These are phyloP conservation scores for Oryctolagus cuniculus DNA, from an alignment of 2,113 vertebrate species.

Conservation along the genomic window DNA sequence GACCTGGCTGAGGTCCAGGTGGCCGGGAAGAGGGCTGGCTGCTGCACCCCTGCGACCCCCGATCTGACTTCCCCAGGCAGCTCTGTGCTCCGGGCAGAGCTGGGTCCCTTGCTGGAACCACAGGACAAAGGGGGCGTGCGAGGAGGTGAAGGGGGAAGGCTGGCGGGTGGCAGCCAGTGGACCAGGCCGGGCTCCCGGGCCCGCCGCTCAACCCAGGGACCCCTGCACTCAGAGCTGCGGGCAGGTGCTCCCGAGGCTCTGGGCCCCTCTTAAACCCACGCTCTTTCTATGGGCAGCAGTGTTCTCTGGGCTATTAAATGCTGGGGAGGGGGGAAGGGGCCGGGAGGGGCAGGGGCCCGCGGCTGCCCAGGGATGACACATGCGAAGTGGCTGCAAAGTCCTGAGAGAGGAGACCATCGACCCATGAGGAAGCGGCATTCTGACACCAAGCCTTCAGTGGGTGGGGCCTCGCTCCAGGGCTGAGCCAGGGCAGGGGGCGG, in stretches of 20 bases:
- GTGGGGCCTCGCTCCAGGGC: not conserved
- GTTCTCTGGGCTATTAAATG: not conserved
- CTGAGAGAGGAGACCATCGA: not conserved
- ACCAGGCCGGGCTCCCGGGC: too few relatives aligned
- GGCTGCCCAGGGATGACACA: accelerated
- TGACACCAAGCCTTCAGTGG: not conserved
- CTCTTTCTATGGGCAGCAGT: not conserved
- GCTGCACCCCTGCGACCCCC: not conserved
- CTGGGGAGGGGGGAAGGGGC: not conserved
- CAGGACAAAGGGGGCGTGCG: not conserved
- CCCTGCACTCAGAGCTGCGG: accelerated
- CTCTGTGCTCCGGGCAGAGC: not conserved
- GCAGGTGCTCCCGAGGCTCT: not conserved
- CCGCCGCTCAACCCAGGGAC: accelerated
- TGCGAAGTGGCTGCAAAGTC: not conserved
- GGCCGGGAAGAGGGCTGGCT: too few relatives aligned
- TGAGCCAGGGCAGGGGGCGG: too few relatives aligned
- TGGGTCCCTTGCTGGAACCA: too few relatives aligned
- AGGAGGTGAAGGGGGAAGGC: not conserved
- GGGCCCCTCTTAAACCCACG: not conserved
- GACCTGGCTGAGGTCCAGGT: not conserved
- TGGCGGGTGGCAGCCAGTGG: not conserved
- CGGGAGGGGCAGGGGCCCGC: accelerated
- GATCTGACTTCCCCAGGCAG: accelerated
- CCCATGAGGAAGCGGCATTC: not conserved